phyloP scores from a whole-genome alignment of 1,140 invertebrate species.

The Theocolax elegans region DNA sequence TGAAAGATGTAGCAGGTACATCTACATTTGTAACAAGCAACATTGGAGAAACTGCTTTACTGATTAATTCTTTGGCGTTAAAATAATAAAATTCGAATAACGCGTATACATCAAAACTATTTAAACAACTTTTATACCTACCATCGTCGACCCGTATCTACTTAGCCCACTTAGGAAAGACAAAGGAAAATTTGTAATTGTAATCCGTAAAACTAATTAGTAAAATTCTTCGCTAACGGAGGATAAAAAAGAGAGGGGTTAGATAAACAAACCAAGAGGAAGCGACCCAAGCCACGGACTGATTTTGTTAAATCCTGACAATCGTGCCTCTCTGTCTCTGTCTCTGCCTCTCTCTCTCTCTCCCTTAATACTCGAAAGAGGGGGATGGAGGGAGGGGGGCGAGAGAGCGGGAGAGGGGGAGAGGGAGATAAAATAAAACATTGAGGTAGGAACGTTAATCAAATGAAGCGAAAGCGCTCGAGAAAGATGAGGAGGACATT shows the following conservation, averaged over 20 bases:
- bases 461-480: conserved; percentile 16
- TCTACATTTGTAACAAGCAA: too few relatives aligned
- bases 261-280: neutral
- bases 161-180: conserved; percentile 9
- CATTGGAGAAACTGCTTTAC: too few relatives aligned
- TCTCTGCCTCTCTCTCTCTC: too few relatives aligned
- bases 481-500: neutral
- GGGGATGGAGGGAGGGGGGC: too few relatives aligned
- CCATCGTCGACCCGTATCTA: neutral
- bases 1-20: too few relatives aligned
- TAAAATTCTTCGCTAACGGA: neutral
- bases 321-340: too few relatives aligned
- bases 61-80: too few relatives aligned
- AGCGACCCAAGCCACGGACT: neutral
- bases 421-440: too few relatives aligned
- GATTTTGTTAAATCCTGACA: conserved; percentile 6
- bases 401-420: too few relatives aligned
- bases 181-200: conserved; percentile 32
- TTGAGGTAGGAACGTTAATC: neutral
- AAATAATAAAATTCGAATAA: too few relatives aligned
- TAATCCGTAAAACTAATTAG: conserved; percentile 29
- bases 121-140: neutral
- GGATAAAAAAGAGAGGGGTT: neutral
- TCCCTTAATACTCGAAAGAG: too few relatives aligned
- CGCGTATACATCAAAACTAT: neutral